Evolutionary conservation across 2,797 vertebrate species (phyloP), one percentile per base, ranked within the genome.

Genomic region (Notolepis coatsorum): DNA sequence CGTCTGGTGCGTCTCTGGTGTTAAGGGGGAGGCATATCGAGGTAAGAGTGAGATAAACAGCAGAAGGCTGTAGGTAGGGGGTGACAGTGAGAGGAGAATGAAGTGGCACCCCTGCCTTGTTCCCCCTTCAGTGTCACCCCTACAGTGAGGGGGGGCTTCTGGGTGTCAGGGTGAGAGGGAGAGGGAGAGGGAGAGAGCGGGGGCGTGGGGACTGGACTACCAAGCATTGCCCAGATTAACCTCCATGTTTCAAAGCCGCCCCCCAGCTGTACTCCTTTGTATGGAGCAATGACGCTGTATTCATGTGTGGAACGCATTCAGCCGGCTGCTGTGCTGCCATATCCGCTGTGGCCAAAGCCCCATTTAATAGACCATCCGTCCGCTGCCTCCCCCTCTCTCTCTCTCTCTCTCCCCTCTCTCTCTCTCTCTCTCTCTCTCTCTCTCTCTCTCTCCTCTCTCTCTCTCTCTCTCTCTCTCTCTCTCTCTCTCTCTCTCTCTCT

Each of bases 151-250:
- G n/a, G n/a, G n/a, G n/a, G n/a, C n/a, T n/a, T n/a, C n/a, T n/a
- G n/a, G n/a, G n/a, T n/a, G n/a, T n/a, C n/a, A n/a, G n/a, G n/a
- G n/a, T n/a, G n/a, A n/a, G n/a, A n/a, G n/a, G n/a, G n/a, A n/a
- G n/a, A n/a, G n/a, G n/a, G n/a, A n/a, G n/a, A n/a, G 8, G 28
- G 43, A 38, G 17, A 43, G 45, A 10, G 4, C 33, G 56, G 68
- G 48, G 17, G 27, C 43, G 3, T 56, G 13, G 25, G 23, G 21
- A 49, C 17, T 48, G 48, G 17, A 38, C 39, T 41, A 66, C 65
- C 75, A 70, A 57, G 47, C 42, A n/a, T 51, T 77, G 33, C 57
- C 41, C 30, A 67, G 75, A 75, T 77, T 73, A 71, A 65, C 66
- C 61, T 31, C 50, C 25, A 21, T n/a, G 57, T 63, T 71, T 73